Conservation (phyloP, 2,888 invertebrate genomes). For the Thera obeliscata region DNA sequence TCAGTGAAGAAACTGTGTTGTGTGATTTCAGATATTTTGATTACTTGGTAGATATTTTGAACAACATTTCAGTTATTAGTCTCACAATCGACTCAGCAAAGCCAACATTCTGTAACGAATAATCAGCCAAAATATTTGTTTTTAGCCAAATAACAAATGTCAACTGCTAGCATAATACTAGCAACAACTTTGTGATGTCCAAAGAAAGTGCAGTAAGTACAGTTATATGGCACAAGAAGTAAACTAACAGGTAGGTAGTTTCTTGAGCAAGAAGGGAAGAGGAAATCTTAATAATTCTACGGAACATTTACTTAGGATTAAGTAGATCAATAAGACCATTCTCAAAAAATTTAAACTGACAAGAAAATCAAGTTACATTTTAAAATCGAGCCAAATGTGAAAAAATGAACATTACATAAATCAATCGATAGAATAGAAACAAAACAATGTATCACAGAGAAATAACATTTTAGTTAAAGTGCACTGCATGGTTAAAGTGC, state of each 20-base stretch:
- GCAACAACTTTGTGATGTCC: constrained; percentile 46
- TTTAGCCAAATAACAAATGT: not conserved
- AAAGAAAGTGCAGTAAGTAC: constrained; percentile 59
- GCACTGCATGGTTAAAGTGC: constrained; percentile 59
- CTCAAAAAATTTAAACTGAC: not conserved
- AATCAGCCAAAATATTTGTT: not conserved
- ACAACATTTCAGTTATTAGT: not conserved
- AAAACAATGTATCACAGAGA: constrained; percentile 62
- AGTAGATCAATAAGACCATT: constrained; percentile 3
- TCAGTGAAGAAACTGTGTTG: too few species aligned
- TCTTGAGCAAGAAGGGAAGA: constrained; percentile 57
- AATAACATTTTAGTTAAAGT: constrained; percentile 59
- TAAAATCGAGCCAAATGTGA: not conserved
- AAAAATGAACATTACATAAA: constrained; percentile 40
- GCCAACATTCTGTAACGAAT: too few species aligned
- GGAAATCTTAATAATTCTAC: constrained; percentile 9
- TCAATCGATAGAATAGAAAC: constrained; percentile 48
- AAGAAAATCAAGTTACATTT: not conserved
- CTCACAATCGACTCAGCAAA: not conserved
- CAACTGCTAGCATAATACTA: not conserved
- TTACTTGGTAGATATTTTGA: not conserved
- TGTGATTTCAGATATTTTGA: too few species aligned
- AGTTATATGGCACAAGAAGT: constrained; percentile 70
- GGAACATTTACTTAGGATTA: not conserved
- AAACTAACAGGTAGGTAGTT: constrained; percentile 41